Evolutionary conservation across 2,113 vertebrate genomes (phyloP).

Genomic region (Orthonyx spaldingii): DNA sequence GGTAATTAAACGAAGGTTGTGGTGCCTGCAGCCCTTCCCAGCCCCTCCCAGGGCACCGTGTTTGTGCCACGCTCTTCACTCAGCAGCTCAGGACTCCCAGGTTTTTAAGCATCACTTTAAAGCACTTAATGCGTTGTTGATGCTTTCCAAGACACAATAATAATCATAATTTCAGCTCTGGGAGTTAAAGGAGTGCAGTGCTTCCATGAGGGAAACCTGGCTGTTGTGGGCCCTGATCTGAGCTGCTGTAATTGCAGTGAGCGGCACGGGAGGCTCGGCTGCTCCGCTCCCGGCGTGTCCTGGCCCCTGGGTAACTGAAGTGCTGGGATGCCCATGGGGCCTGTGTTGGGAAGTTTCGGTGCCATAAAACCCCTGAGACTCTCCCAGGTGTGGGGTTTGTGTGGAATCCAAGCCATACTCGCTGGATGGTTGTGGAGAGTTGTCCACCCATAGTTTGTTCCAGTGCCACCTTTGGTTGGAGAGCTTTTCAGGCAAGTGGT

Average conservation of each 20-base stretch:
- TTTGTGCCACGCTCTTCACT: not conserved
- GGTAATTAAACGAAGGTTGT: not conserved
- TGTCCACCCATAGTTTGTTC: not conserved
- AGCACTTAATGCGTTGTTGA: not conserved
- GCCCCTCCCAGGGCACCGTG: not conserved
- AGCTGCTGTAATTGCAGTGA: not conserved
- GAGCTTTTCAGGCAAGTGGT: slow-evolving; percentile 2
- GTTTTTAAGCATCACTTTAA: not conserved
- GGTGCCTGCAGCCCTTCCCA: not conserved
- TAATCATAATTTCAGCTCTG: not conserved
- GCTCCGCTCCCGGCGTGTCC: not conserved
- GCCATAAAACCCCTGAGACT: not conserved
- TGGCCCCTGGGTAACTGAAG: not conserved
- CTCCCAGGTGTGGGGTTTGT: not conserved
- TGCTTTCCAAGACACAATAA: not conserved
- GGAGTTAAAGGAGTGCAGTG: not conserved
- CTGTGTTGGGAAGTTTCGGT: not conserved
- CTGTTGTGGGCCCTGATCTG: not conserved
- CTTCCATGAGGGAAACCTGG: slow-evolving; percentile 1
- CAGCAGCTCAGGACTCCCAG: not conserved
- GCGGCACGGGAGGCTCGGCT: not conserved
- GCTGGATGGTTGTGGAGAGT: not conserved
- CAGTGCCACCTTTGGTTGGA: not conserved
- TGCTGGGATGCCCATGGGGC: not conserved
- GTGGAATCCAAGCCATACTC: not conserved